Evolutionary conservation across 2,113 vertebrate genomes (phyloP).

Genomic region (Actinemys pallida): DNA sequence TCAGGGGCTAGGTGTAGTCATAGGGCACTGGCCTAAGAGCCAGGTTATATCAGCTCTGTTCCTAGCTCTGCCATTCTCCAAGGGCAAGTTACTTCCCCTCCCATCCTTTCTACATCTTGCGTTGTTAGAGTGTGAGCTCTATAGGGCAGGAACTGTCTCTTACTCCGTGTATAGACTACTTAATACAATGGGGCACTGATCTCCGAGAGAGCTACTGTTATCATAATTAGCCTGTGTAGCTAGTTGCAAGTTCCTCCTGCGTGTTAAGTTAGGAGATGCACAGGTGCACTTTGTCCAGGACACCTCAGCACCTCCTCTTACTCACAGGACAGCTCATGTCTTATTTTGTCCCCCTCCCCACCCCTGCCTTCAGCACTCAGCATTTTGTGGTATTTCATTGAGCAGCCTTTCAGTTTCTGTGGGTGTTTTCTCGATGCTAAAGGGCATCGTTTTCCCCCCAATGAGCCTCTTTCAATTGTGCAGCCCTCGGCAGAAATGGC

Average conservation of each 20-base stretch:
- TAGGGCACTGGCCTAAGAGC: not conserved
- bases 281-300: not conserved
- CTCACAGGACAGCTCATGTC: not conserved
- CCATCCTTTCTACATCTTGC: not conserved
- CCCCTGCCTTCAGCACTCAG: not conserved
- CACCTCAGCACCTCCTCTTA: not conserved
- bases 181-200: not conserved
- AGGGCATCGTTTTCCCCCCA: not conserved
- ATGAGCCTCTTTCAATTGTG: conserved; percentile 40
- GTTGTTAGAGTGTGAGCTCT: not conserved
- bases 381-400: conserved; percentile 39
- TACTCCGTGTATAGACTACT: not conserved
- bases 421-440: conserved; percentile 30
- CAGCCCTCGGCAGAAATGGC: conserved; percentile 58
- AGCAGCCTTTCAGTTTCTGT: not conserved
- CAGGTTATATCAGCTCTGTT: not conserved
- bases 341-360: not conserved
- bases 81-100: not conserved
- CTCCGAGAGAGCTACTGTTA: not conserved
- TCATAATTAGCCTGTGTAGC: not conserved
- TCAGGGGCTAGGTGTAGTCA: too few species aligned
- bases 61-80: not conserved
- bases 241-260: not conserved
- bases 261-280: not conserved
- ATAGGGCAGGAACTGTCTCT: not conserved